Evolutionary conservation across 1,140 invertebrate species (phyloP).

Genomic region (Nautilus pompilius): DNA sequence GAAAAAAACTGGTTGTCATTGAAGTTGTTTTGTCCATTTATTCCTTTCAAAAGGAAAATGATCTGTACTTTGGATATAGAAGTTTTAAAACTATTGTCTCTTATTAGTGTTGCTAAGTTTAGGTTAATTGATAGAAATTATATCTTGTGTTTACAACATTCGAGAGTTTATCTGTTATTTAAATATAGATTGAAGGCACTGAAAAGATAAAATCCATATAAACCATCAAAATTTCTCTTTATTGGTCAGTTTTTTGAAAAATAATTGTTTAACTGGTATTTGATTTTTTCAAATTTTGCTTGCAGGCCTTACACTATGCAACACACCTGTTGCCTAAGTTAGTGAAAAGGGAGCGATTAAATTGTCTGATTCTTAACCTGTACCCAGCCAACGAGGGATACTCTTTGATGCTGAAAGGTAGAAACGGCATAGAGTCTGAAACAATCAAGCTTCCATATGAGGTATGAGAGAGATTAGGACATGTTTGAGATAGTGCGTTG

Average conservation of each 20-base stretch:
- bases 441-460: conserved; percentile 59
- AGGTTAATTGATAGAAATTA: not conserved
- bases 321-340: conserved; percentile 81
- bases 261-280: not conserved
- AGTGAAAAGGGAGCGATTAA: conserved; percentile 77
- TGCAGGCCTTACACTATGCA: conserved; percentile 64
- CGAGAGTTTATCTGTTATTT: not conserved
- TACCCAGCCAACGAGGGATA: conserved; percentile 90
- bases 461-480: too few relatives aligned
- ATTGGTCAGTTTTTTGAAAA: not conserved
- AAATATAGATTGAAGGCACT: not conserved
- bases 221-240: not conserved
- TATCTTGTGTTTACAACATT: not conserved
- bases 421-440: conserved; percentile 56
- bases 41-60: too few relatives aligned
- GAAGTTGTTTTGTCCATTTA: too few relatives aligned
- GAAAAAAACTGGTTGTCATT: too few relatives aligned
- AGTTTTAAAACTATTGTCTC: too few relatives aligned
- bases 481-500: too few relatives aligned
- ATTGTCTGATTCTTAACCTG: conserved; percentile 84
- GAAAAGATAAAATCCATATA: not conserved
- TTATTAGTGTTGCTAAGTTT: too few relatives aligned
- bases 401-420: conserved; percentile 73
- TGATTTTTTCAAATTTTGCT: not conserved
- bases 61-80: too few relatives aligned